Base-by-base conservation (phyloP, 2,888 invertebrate genomes). In the Netelia melanura region DNA sequence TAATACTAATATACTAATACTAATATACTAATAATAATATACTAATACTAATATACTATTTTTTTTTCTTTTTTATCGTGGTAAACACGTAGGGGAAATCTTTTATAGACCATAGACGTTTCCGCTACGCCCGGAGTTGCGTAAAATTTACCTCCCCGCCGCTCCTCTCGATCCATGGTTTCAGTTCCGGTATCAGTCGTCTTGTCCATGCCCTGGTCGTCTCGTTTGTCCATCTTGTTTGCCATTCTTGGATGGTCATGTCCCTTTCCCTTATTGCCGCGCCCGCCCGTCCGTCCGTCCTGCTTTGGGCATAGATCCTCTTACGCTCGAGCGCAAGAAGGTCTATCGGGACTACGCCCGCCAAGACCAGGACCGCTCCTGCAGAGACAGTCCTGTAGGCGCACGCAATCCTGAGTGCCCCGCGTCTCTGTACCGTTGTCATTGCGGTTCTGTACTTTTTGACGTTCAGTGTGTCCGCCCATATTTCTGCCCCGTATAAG, bases 331-430 rank as follows among this genome's bases (percentile, higher is more conserved):
- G 58, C 2, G 86, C 84, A 9, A 86, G 65, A 10, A 86, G 77
- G 72, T 86, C 82, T 48, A 88, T 82, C 9, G 87, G 87, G 0
- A 83, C 58, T 43, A 84, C 84, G n/a, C 87, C 85, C 2, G 87
- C 86, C 10, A 89, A 68, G 17, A 86, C 87, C 30, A 85, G 58
- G 9, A 87, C 76, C 0, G 87, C 87, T 5, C 77, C 58, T 43
- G 86, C 85, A 0, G 87, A 87, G 9, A 87, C 88, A 8, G 88
- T 88, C 21, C 87, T 77, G 71, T 89, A 89, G 0, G 86, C 79
- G 64, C 87, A 80, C 8, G 82, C 74, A 10, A 87, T 67, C 6
- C 72, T 72, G 9, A 89, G 74, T 1, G 88, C 88, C 3, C 82
- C 67, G 43, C 86, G 80, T 23, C 90, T 62, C 52, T 90, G 88